Conservation (phyloP, 2,888 invertebrate genomes). For the Cerceris rybyensis region DNA sequence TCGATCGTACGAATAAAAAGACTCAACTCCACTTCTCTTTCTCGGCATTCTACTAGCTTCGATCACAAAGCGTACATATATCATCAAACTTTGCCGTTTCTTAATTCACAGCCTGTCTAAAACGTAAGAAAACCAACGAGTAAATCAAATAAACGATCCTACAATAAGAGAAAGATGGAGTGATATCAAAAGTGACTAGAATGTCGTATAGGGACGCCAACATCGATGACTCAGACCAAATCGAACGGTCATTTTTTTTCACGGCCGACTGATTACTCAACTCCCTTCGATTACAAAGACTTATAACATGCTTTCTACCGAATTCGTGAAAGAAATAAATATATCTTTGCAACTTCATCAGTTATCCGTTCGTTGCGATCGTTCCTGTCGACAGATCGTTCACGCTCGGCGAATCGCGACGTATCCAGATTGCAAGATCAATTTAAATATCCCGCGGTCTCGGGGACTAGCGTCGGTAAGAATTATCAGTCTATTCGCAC, state of each 20-base stretch:
- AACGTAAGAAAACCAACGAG: too few species aligned
- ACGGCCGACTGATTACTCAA: slow-evolving; percentile 31
- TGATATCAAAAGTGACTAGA: slow-evolving; percentile 19
- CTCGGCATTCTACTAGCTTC: background rate
- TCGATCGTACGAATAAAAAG: background rate
- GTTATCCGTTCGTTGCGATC: background rate
- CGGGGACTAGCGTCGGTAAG: slow-evolving; percentile 36
- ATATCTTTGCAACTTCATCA: background rate
- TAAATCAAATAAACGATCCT: too few species aligned
- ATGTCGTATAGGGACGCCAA: slow-evolving; percentile 30
- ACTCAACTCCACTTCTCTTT: background rate
- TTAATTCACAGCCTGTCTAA: too few species aligned
- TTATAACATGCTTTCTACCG: background rate
- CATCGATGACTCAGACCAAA: slow-evolving; percentile 52
- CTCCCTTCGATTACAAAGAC: background rate
- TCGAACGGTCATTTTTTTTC: slow-evolving; percentile 27
- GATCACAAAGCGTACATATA: background rate
- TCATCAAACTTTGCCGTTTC: too few species aligned
- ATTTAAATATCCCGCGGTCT: slow-evolving; percentile 65
- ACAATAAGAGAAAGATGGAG: slow-evolving; percentile 14
- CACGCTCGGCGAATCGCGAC: slow-evolving; percentile 69
- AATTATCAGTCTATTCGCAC: slow-evolving; percentile 31
- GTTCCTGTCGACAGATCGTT: slow-evolving; percentile 52
- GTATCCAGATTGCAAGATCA: slow-evolving; percentile 70
- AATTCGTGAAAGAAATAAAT: background rate